phyloP scores from a whole-genome alignment of 2,888 invertebrate species.

The Synergus gifuensis region DNA sequence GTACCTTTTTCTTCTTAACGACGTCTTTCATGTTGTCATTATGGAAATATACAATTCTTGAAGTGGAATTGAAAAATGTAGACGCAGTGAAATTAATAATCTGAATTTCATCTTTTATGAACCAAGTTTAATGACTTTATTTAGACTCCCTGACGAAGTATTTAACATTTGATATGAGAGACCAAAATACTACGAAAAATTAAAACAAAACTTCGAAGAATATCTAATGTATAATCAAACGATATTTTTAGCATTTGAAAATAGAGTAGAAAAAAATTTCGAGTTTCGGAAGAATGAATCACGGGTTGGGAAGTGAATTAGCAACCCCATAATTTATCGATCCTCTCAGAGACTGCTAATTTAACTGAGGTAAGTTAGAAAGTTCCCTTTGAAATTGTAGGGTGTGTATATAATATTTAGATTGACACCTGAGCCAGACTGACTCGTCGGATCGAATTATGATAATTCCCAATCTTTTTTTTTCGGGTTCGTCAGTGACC shows the following conservation, averaged over 20 bases:
- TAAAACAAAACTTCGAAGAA: neutral
- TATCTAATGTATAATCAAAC: neutral
- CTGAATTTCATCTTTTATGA: neutral
- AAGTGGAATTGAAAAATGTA: neutral
- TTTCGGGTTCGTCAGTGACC: conserved; percentile 34
- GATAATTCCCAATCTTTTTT: conserved; percentile 65
- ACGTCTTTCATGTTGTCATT: neutral
- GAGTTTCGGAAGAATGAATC: conserved; percentile 6
- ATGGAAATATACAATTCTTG: neutral
- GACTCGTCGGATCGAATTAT: conserved; percentile 64
- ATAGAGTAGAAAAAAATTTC: neutral
- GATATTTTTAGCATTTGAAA: neutral
- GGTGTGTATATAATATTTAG: conserved; percentile 56
- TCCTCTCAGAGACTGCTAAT: conserved; percentile 15
- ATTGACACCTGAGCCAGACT: conserved; percentile 56
- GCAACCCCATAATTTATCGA: conserved; percentile 37
- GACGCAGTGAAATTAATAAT: neutral
- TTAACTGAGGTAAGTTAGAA: conserved; percentile 23
- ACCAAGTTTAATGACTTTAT: too few species aligned
- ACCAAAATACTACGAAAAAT: neutral
- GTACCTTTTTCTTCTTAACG: conserved; percentile 40
- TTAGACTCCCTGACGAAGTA: too few species aligned
- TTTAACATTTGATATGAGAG: too few species aligned
- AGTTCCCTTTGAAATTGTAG: conserved; percentile 10
- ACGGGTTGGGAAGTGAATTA: neutral